Base-by-base conservation (phyloP, 2,797 vertebrate genomes). In the Cygnus olor region DNA sequence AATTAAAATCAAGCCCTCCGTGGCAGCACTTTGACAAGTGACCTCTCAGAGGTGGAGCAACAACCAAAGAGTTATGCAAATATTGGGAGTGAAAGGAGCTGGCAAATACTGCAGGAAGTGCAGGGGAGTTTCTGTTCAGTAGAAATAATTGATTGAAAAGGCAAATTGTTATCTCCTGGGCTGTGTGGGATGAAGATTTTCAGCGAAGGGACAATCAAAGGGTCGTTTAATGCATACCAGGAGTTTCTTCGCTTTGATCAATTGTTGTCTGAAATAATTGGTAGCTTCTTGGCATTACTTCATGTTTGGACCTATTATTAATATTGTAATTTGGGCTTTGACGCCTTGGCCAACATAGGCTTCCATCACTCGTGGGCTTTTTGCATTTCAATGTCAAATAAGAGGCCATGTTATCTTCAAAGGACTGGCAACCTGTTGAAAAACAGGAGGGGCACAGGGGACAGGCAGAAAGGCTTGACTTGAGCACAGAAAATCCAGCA, bases 201-300 rank as follows among this genome's bases (percentile, higher is more conserved):
- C 63, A 60, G 80, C 51, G 56, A 61, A 81, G n/a, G 85, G 77
- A 34, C 80, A 92, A 79, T 91, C 91, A 91, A 89, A 96, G 87
- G 5, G 44, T 56, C 4, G 5, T 34, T 80, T 76, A 91, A 93
- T 57, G 66, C 69, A 4, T 76, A 79, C 36, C 44, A 58, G 24
- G 66, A 80, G 38, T 53, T 88, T 49, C 80, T 70, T 49, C 58
- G 47, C 94, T 96, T 96, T 96, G 94, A 96, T 97, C 91, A 81
- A 66, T 88, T 89, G 80, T 87, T 78, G 45, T 22, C 57, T 76
- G 82, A 63, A 86, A 81, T 86, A 92, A 94, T 30, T 88, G 88
- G 22, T 69, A 91, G 47, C 21, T 86, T 69, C 53, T 88, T 84
- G 5, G 0, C 4, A 1, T 88, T 72, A 64, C 53, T 32, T 88